Evolutionary conservation across 2,888 invertebrate species (phyloP), one percentile per base, ranked within the genome.

Genomic region (Monoplex corrugatus): DNA sequence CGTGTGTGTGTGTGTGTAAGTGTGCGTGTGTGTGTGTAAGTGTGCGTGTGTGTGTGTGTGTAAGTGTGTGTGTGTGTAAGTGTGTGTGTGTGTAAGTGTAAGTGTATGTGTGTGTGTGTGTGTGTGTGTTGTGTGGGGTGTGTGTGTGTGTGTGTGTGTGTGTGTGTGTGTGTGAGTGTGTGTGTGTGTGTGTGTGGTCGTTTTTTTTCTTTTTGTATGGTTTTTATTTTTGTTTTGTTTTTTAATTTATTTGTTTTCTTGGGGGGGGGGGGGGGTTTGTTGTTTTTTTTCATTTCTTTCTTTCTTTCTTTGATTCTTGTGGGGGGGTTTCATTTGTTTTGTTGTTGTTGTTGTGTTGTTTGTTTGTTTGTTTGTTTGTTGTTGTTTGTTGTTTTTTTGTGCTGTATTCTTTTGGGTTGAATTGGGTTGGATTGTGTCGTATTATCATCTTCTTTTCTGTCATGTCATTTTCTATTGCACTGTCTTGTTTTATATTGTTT

Each of bases 61-160:
- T 63, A 28, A 23, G 63, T 63, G 63, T 63, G 63, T 63, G 63
- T 63, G 63, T 63, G 63, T 63, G 23, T 63, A 28, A 16, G 23
- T 63, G 63, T 23, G 23, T 23, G 23, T 3, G 23, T 63, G 63
- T 63, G 23, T 63, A 23, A 23, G 23, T 16, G 23, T 63, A 28
- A 23, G 63, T 63, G 63, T 63, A 3, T 63, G 8, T 23, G 23
- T 68, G 23, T 32, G 32, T 68, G 68, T n/a, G 32, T 23, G 28
- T 8, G 32, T 8, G 2, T 23, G 28, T 32, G n/a, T n/a, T n/a
- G n/a, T n/a, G n/a, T n/a, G n/a, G n/a, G n/a, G n/a, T n/a, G 8
- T 68, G 68, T 28, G n/a, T 68, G 68, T 68, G n/a, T 68, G 68
- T 88, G 75, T 43, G n/a, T 84, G 44, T 63, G 86, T 68, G 68